Evolutionary conservation across 2,888 invertebrate genomes (phyloP), one percentile per base, ranked within the genome.

Genomic region (Melanargia galathea): DNA sequence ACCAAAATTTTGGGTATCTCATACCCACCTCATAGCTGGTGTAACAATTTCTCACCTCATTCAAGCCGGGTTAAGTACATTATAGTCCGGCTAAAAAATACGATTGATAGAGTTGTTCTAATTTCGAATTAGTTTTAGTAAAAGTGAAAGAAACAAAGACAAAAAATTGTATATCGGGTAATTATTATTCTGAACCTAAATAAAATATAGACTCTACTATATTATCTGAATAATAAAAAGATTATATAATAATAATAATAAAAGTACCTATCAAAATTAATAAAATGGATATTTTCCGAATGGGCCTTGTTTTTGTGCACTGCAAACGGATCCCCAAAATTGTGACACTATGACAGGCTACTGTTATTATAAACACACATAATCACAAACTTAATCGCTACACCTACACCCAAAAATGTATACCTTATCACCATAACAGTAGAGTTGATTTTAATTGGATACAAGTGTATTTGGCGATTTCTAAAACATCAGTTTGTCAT

Each of bases 261-360:
- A 16, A 6, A 40, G n/a, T n/a, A n/a, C n/a, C n/a, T n/a, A n/a
- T n/a, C 11, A 13, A 2, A 13, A 13, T n/a, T 18, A 0, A 1
- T 8, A 16, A 18, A 8, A 2, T 8, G 43, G 6, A 11, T 7
- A 18, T 35, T 35, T 35, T 16, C 13, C 8, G 3, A 8, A 2
- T 20, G 4, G 20, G 0, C 3, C 1, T 20, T 11, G 10, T 11
- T 46, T 45, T 22, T 22, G 11, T 30, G 43, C 6, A 40, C 13
- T n/a, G 16, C 0, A 8, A 13, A 64, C 33, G 58, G 71, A 73
- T 60, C 74, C 65, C 73, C 76, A 75, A 84, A 86, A 82, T 81
- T 86, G 87, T 87, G 85, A 86, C 87, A 87, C 83, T 83, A 80
- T 88, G 89, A 88, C 89, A 87, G 84, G 82, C 87, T 81, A 84